Base-by-base conservation (phyloP, 2,888 invertebrate genomes). In the Ectobius pallidus region DNA sequence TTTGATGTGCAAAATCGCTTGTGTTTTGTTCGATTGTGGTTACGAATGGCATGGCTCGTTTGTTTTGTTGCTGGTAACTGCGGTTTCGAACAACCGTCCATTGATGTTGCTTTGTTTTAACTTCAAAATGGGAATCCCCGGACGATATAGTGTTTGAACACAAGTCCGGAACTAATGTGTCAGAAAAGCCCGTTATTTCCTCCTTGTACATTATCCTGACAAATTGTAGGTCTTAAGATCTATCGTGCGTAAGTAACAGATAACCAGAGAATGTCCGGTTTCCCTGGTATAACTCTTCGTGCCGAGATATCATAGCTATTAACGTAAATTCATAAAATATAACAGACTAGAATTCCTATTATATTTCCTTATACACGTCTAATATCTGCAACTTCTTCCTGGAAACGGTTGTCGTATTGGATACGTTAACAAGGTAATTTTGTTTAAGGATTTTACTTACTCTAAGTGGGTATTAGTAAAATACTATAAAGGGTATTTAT, bases 41-140 rank as follows among this genome's bases (percentile, higher is more conserved):
- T 18, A 11, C 42, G 65, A 9, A 65, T 65, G 30, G 65, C 65
- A 46, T 44, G 65, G 22, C 46, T 65, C 65, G 65, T 65, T 65
- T 65, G 65, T 65, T 65, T 65, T 65, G 65, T 44, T 16, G 46
- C 46, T 65, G 46, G 42, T 46, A 27, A 44, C 27, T 65, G 65
- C 44, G 65, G 65, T 65, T 65, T 65, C 27, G 39, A 63, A 42
- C 27, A 65, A 34, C 65, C 65, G 30, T n/a, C 46, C 65, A 65
- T 65, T 65, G 65, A 65, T 46, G 44, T 25, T 65, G 65, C 65
- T 65, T 65, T 65, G 65, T 65, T 65, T 39, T n/a, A 65, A 65
- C 44, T 65, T 65, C 44, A 65, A 65, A 65, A 65, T 18, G 46
- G 65, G 11, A 46, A n/a, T 42, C 63, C 42, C 20, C 25, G 42